Percentiles rank a stretch among this genome's conserved stretches.
Conservation (phyloP, 2,888 invertebrate species). For the Automeris io region DNA sequence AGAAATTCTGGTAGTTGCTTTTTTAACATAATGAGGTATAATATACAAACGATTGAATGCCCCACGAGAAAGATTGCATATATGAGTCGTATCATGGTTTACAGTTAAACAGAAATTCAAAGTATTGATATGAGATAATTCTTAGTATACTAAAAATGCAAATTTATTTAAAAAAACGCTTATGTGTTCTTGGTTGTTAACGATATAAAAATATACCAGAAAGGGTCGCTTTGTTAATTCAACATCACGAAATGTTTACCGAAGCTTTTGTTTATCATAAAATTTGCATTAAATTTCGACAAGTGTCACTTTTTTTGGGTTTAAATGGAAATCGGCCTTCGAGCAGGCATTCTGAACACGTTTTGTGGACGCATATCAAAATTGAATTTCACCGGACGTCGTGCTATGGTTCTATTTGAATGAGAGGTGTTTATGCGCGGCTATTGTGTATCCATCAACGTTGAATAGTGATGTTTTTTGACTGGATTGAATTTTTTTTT, state of each 20-base stretch:
- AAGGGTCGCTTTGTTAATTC: background rate
- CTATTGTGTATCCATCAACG: conserved; percentile 1
- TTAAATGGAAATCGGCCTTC: conserved; percentile 29
- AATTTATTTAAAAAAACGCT: too few relatives aligned
- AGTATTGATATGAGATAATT: too few relatives aligned
- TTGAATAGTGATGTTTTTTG: conserved; percentile 6
- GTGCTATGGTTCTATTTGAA: conserved; percentile 31
- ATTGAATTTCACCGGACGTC: conserved; percentile 33
- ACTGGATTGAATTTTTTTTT: too few relatives aligned
- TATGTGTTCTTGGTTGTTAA: background rate
- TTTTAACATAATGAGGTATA: too few relatives aligned
- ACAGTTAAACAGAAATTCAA: too few relatives aligned
- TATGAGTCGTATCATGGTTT: too few relatives aligned
- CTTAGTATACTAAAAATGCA: too few relatives aligned
- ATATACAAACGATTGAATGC: too few relatives aligned
- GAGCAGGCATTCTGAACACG: conserved; percentile 26
- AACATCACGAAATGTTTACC: conserved; percentile 21
- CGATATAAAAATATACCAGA: conserved; percentile 3
- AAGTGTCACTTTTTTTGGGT: conserved; percentile 29
- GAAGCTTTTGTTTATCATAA: conserved; percentile 33
- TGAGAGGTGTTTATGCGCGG: conserved; percentile 28
- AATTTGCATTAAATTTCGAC: conserved; percentile 38
- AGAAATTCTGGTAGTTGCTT: too few relatives aligned
- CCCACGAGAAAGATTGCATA: too few relatives aligned
- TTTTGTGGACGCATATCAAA: conserved; percentile 34